Evolutionary conservation across 1,140 invertebrate species (phyloP).

Genomic region (Zelostemma sp.): DNA sequence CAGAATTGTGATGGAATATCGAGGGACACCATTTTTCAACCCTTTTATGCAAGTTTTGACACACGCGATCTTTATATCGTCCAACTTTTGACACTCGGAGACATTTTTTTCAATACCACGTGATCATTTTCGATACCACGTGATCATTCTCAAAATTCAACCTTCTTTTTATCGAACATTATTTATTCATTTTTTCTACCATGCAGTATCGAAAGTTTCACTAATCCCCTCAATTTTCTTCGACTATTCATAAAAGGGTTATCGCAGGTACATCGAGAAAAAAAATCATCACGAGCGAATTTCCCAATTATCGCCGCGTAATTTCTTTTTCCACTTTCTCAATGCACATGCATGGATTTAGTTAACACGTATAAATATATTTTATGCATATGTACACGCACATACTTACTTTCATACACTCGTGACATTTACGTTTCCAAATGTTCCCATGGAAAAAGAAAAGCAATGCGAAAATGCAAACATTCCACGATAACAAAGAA

Average conservation of each 20-base stretch:
- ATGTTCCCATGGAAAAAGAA: conserved; percentile 46
- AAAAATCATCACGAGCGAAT: too few relatives aligned
- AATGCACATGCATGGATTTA: conserved; percentile 7
- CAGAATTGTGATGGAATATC: conserved; percentile 13
- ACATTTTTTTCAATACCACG: background rate
- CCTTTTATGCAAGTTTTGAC: conserved; percentile 3
- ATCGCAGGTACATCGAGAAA: conserved; percentile 8
- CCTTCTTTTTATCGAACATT: too few relatives aligned
- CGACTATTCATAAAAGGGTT: conserved; percentile 8
- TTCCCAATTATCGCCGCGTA: conserved; percentile 1
- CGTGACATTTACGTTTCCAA: conserved; percentile 41
- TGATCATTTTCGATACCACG: conserved; percentile 6
- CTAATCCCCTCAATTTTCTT: background rate
- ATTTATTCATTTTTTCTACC: background rate
- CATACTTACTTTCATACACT: conserved; percentile 41
- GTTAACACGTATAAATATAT: conserved; percentile 2
- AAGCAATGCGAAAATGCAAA: too few relatives aligned
- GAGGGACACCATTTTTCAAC: background rate
- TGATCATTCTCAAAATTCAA: too few relatives aligned
- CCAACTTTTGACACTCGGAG: background rate
- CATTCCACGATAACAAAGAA: too few relatives aligned
- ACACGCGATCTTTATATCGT: too few relatives aligned
- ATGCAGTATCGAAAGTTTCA: too few relatives aligned
- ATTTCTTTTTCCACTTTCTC: background rate
- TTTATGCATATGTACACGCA: conserved; percentile 22